Conservation (phyloP, 2,113 vertebrate genomes). For the Tetraodon nigroviridis region DNA sequence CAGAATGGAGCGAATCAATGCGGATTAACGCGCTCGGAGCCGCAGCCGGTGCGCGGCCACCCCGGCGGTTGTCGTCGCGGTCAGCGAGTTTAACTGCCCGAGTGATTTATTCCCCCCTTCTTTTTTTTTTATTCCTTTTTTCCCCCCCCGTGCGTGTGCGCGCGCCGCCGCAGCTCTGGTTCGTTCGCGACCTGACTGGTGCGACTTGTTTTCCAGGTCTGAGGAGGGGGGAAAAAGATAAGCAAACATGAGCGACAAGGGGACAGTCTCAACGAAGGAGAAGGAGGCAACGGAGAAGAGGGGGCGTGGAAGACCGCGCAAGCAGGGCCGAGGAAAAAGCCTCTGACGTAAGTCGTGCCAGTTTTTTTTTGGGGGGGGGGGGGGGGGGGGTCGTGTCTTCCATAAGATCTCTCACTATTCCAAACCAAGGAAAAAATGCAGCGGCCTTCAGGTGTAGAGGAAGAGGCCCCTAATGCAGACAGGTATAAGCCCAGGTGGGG, state of each 20-base stretch:
- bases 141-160: not conserved
- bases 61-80: conserved; percentile 29
- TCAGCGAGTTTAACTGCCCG: conserved; percentile 33
- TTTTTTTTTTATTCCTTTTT: too few relatives aligned
- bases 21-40: conserved; percentile 59
- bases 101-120: not conserved
- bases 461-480: conserved; percentile 11
- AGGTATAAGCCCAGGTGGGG: conserved; percentile 11
- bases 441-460: not conserved
- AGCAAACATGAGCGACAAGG: conserved; percentile 90
- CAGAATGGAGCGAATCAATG: conserved; percentile 55
- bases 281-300: conserved; percentile 90
- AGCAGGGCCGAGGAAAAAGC: conserved; percentile 82
- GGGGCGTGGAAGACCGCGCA: conserved; percentile 90
- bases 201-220: conserved; percentile 37
- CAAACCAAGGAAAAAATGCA: too few relatives aligned
- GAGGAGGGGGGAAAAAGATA: conserved; percentile 31
- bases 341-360: conserved; percentile 52
- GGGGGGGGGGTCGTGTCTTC: not conserved
- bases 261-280: conserved; percentile 85
- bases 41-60: conserved; percentile 35
- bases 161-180: not conserved
- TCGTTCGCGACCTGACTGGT: conserved; percentile 18
- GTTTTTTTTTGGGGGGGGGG: not conserved
- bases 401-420: not conserved